Base-by-base conservation (phyloP, 2,888 invertebrate species). In the Myathropa florea region DNA sequence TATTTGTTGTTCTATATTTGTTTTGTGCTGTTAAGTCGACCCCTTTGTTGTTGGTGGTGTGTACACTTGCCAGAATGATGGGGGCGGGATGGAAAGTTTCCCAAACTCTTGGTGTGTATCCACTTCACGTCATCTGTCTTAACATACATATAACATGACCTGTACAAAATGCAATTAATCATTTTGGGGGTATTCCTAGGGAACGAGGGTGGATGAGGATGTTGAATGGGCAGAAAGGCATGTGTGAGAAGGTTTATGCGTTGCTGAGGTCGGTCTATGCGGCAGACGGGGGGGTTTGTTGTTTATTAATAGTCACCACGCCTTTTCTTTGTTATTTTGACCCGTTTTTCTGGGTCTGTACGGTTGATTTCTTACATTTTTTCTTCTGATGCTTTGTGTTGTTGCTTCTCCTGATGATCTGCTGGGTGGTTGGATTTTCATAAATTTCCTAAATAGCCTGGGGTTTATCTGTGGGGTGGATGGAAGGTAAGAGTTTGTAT, bases 101-200 rank as follows among this genome's bases (percentile, higher is more conserved):
- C 64, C 70, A 55, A 36, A 70, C 73, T 65, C 70, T 53, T n/a
- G 33, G 64, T 61, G 73, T 86, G 79, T 86, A 83, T 79, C 86
- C 86, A 83, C 86, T 83, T 83, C 86, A 86, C 70, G 86, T 83
- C 86, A 86, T 86, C 78, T 86, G 83, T 75, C 73, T 86, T 78
- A 83, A 79, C 83, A 86, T 86, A 86, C 83, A 83, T 82, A 86
- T 79, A 86, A 86, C 86, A 86, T 79, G 83, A 86, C 86, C 86
- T 79, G 86, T 83, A 86, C 86, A 65, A 86, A 86, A 86, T 83
- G 86, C 86, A 86, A 86, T 86, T 86, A 86, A 86, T 86, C 86
- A 86, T 83, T 86, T 65, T 18, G 46, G 83, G 64, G 65, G 83
- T 67, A 82, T 77, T 82, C 81, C 68, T 63, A 55, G 73, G 78